These are phyloP conservation scores for Platycheirus albimanus DNA, from an alignment of 2,888 invertebrate species.

Conservation along the genomic window DNA sequence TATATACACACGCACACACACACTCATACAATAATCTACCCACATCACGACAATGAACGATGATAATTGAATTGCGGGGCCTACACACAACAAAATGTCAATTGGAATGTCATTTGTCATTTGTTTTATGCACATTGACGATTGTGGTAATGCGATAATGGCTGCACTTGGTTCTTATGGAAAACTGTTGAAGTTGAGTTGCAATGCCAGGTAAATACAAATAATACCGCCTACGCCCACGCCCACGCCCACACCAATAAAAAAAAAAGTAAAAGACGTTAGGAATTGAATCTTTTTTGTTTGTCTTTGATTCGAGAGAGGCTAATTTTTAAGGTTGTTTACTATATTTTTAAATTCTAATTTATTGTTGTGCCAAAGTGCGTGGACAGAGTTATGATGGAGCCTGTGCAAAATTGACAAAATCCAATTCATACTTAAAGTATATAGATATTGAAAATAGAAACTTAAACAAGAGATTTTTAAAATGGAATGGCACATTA, in stretches of 20 bases:
- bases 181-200: slow-evolving; percentile 49
- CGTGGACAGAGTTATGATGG: background rate
- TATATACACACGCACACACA: background rate
- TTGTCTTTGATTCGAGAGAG: slow-evolving; percentile 22
- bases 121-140: slow-evolving; percentile 71
- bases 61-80: slow-evolving; percentile 74
- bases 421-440: background rate
- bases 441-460: no score
- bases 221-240: slow-evolving; percentile 13
- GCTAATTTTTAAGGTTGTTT: slow-evolving; percentile 33
- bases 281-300: slow-evolving; percentile 9
- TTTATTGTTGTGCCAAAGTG: slow-evolving; percentile 35
- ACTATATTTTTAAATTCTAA: slow-evolving; percentile 14
- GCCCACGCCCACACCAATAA: no score
- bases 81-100: slow-evolving; percentile 74
- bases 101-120: slow-evolving; percentile 73
- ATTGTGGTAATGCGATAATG: slow-evolving; percentile 74
- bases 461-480: no score
- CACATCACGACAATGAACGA: slow-evolving; percentile 71
- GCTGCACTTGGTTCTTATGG: slow-evolving; percentile 72
- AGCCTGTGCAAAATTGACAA: background rate
- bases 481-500: no score
- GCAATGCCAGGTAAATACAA: slow-evolving; percentile 19
- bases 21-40: slow-evolving; percentile 15
- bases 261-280: slow-evolving; percentile 23